These are phyloP conservation scores for Smutsia temminckii DNA, from an alignment of 2,797 vertebrate species.

Conservation along the genomic window DNA sequence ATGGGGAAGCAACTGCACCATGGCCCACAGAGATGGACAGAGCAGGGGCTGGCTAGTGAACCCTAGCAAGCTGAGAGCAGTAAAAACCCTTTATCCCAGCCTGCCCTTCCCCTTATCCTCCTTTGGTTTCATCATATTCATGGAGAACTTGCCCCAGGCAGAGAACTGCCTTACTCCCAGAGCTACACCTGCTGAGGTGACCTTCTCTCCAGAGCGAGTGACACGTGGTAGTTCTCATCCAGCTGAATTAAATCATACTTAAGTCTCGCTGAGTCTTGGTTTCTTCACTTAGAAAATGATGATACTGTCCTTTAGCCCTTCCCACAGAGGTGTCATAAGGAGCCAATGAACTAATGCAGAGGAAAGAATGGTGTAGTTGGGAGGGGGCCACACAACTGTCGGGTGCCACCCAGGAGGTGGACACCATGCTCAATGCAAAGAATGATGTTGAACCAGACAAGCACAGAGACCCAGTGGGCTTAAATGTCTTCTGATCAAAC, in stretches of 20 bases:
- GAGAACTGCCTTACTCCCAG: too few relatives aligned
- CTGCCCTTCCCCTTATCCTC: too few relatives aligned
- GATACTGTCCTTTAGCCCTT: neutral
- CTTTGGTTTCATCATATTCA: too few relatives aligned
- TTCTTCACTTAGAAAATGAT: neutral
- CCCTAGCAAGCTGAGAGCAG: too few relatives aligned
- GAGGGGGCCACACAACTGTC: neutral
- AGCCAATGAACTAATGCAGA: neutral
- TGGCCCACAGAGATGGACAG: too few relatives aligned
- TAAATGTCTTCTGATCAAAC: neutral
- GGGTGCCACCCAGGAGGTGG: neutral
- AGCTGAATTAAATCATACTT: neutral
- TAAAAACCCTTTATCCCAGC: too few relatives aligned
- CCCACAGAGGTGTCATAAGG: neutral
- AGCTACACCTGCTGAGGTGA: neutral
- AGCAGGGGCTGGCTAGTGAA: too few relatives aligned
- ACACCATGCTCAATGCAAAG: accelerated
- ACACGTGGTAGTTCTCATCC: neutral
- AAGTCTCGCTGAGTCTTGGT: neutral
- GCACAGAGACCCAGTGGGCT: neutral
- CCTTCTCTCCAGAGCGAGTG: accelerated
- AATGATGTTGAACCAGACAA: neutral
- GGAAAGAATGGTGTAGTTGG: neutral
- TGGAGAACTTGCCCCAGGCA: too few relatives aligned
- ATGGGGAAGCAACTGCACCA: too few relatives aligned